These are phyloP conservation scores for Drosophila emarginata DNA, from an alignment of 2,888 invertebrate genomes.

Conservation along the genomic window DNA sequence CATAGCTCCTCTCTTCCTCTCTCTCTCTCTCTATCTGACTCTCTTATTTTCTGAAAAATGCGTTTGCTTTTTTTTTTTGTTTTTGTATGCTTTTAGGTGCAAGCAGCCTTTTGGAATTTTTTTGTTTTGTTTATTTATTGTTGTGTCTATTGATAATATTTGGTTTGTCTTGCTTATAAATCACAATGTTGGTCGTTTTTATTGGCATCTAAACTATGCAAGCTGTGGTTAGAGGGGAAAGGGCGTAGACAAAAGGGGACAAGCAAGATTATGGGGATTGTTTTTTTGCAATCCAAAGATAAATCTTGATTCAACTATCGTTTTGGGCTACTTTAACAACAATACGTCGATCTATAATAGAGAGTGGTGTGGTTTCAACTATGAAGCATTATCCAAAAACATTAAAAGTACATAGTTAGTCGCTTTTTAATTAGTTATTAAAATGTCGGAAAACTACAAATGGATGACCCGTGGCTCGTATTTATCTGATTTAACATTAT, in stretches of 20 bases:
- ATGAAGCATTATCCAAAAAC: no score
- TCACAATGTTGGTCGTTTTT: constrained; percentile 70
- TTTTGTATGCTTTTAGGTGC: constrained; percentile 43
- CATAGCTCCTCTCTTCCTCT: constrained; percentile 22
- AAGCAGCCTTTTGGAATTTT: constrained; percentile 63
- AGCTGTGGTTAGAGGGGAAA: constrained; percentile 33
- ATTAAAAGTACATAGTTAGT: no score
- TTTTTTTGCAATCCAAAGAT: neutral
- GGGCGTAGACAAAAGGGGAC: constrained; percentile 35
- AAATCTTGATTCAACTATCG: neutral
- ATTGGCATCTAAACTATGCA: constrained; percentile 71
- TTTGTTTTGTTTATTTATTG: constrained; percentile 39
- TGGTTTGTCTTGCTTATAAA: constrained; percentile 76
- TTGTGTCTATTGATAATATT: constrained; percentile 71
- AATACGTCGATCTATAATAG: neutral
- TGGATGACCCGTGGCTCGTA: no score
- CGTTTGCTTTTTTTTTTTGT: constrained; percentile 11
- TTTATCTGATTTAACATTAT: no score
- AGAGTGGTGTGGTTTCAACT: no score
- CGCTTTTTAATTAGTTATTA: no score
- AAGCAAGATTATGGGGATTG: neutral
- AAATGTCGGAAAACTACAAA: neutral
- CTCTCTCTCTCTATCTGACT: constrained; percentile 13
- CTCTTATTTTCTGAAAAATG: constrained; percentile 6
- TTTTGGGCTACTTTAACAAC: neutral